Percentiles rank a stretch among this genome's conserved stretches.
Evolutionary conservation across 1,140 invertebrate genomes (phyloP).

Genomic region (Limonius californicus): DNA sequence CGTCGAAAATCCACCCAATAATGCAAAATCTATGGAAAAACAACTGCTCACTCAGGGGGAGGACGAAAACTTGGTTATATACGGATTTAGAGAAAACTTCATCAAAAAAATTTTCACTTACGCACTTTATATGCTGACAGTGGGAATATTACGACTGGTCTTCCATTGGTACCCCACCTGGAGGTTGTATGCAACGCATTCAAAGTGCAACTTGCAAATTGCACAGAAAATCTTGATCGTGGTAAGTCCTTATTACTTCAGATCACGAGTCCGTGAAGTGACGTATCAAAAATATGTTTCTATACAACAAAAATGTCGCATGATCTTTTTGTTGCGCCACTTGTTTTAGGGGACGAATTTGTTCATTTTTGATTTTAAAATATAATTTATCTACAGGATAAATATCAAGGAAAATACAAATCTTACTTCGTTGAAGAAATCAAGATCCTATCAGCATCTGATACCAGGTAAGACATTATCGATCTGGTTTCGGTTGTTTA

Average conservation of each 20-base stretch:
- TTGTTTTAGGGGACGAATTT: too few relatives aligned
- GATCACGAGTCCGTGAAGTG: too few relatives aligned
- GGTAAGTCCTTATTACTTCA: too few relatives aligned
- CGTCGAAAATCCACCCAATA: too few relatives aligned
- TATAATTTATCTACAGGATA: slow-evolving; percentile 33
- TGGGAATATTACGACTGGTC: slow-evolving; percentile 71
- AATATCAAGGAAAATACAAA: slow-evolving; percentile 38
- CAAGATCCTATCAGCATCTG: slow-evolving; percentile 9
- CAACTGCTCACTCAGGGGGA: background rate
- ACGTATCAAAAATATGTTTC: too few relatives aligned
- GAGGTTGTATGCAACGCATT: slow-evolving; percentile 70
- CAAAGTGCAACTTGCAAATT: slow-evolving; percentile 61
- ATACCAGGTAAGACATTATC: slow-evolving; percentile 10
- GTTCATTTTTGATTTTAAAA: too few relatives aligned
- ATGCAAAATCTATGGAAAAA: background rate
- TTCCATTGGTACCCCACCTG: slow-evolving; percentile 86
- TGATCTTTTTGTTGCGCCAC: too few relatives aligned
- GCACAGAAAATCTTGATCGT: slow-evolving; percentile 76
- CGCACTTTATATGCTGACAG: slow-evolving; percentile 60
- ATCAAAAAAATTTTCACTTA: background rate
- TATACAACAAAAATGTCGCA: too few relatives aligned
- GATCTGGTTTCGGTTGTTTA: too few relatives aligned
- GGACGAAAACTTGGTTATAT: background rate
- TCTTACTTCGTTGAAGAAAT: slow-evolving; percentile 37
- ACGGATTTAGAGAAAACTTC: background rate